These are phyloP conservation scores for Cottoperca gobio DNA, from an alignment of 2,797 vertebrate genomes.

Conservation along the genomic window DNA sequence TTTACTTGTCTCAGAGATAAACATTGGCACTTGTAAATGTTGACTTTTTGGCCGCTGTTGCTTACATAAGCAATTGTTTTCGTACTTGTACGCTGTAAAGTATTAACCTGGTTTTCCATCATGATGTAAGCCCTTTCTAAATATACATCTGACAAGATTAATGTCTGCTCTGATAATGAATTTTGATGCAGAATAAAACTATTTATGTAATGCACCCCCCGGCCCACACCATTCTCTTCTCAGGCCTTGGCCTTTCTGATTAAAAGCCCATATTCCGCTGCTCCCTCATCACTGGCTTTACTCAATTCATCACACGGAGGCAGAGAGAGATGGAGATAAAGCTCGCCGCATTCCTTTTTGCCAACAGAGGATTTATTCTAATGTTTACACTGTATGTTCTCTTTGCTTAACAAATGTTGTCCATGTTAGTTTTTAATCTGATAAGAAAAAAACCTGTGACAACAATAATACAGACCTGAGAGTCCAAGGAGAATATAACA, in stretches of 20 bases:
- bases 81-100: constrained; percentile 30
- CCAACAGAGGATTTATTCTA: constrained; percentile 50
- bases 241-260: constrained; percentile 64
- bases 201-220: constrained; percentile 70
- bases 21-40: constrained; percentile 10
- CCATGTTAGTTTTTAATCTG: constrained; percentile 9
- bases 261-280: constrained; percentile 64
- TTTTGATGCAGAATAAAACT: constrained; percentile 69
- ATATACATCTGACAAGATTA: constrained; percentile 74
- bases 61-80: constrained; percentile 51
- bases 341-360: constrained; percentile 41
- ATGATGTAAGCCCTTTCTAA: constrained; percentile 73
- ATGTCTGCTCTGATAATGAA: constrained; percentile 60
- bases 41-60: constrained; percentile 13
- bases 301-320: constrained; percentile 51
- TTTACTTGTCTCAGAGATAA: neutral
- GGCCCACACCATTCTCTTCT: neutral
- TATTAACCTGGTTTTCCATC: constrained; percentile 60
- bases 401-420: constrained; percentile 23
- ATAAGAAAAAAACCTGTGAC: neutral
- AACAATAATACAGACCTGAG: neutral
- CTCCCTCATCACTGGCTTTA: constrained; percentile 58
- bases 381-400: constrained; percentile 42
- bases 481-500: too few species aligned
- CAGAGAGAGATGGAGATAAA: constrained; percentile 37